Evolutionary conservation across 2,113 vertebrate species (phyloP).

Genomic region (Morone chrysops): DNA sequence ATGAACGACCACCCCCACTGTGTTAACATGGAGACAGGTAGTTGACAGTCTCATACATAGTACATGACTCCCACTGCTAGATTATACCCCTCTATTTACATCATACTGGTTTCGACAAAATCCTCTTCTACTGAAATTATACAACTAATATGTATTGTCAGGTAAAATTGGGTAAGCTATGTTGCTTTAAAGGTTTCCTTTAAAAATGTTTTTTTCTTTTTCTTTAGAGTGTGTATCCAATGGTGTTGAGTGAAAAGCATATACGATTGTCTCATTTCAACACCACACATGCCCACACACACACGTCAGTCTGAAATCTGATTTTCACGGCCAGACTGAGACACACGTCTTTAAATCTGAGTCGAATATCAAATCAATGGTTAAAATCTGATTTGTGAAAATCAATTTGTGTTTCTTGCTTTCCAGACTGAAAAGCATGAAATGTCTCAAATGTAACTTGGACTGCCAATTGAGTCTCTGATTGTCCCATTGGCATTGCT

Average conservation of each 20-base stretch:
- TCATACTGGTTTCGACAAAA: not conserved
- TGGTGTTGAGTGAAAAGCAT: constrained; percentile 22
- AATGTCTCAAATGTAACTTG: constrained; percentile 18
- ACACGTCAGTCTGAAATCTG: constrained; percentile 41
- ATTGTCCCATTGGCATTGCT: constrained; percentile 2
- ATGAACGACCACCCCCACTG: not conserved
- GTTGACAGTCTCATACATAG: constrained; percentile 10
- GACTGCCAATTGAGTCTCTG: not conserved
- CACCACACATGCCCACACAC: constrained; percentile 6
- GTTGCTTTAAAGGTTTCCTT: constrained; percentile 10
- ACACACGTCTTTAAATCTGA: constrained; percentile 23
- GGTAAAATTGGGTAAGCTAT: constrained; percentile 1
- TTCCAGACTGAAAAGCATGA: constrained; percentile 31
- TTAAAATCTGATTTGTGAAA: constrained; percentile 47
- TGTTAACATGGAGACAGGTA: constrained; percentile 4
- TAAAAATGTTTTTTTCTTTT: not conserved
- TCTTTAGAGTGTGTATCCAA: not conserved
- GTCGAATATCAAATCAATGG: constrained; percentile 42
- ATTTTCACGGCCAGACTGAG: constrained; percentile 44
- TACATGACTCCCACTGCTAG: constrained; percentile 38
- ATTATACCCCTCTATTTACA: constrained; percentile 6
- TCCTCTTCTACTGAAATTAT: constrained; percentile 19
- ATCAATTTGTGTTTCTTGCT: constrained; percentile 24
- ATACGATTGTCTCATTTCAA: constrained; percentile 39
- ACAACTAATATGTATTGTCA: not conserved